Evolutionary conservation across 2,113 vertebrate genomes (phyloP).

Genomic region (Cygnus atratus): DNA sequence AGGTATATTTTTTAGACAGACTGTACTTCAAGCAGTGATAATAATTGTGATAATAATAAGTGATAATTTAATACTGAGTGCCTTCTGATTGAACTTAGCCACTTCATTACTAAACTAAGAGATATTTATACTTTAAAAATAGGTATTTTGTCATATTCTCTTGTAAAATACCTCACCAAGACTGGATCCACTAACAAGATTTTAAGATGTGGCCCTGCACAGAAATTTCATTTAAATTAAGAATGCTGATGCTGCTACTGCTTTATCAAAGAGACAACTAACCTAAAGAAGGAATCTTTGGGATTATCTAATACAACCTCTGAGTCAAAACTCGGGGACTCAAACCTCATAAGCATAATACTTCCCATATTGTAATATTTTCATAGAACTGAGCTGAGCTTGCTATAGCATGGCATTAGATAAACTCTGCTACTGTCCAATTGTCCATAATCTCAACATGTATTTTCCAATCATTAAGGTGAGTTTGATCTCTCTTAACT

Average conservation of each 20-base stretch:
- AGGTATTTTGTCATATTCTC: not conserved
- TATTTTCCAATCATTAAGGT: not conserved
- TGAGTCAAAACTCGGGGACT: not conserved
- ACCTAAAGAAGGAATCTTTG: not conserved
- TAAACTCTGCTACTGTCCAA: not conserved
- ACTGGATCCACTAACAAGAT: conserved; percentile 22
- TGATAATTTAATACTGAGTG: not conserved
- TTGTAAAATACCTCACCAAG: not conserved
- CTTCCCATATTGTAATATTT: not conserved
- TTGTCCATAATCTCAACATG: not conserved
- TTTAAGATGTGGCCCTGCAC: not conserved
- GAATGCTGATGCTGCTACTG: not conserved
- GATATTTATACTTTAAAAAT: not conserved
- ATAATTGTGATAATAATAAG: too few species aligned
- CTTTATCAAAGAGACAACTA: conserved; percentile 8
- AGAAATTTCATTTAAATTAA: conserved; percentile 39
- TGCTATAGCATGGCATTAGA: not conserved
- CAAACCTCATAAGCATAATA: not conserved
- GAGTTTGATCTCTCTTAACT: not conserved
- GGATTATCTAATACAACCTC: not conserved
- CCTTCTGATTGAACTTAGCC: conserved; percentile 11
- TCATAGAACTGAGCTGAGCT: not conserved
- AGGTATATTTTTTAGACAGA: not conserved
- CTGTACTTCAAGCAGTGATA: not conserved
- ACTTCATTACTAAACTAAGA: conserved; percentile 40